phyloP scores from a whole-genome alignment of 2,888 invertebrate genomes.

The Synergus gifuensis region DNA sequence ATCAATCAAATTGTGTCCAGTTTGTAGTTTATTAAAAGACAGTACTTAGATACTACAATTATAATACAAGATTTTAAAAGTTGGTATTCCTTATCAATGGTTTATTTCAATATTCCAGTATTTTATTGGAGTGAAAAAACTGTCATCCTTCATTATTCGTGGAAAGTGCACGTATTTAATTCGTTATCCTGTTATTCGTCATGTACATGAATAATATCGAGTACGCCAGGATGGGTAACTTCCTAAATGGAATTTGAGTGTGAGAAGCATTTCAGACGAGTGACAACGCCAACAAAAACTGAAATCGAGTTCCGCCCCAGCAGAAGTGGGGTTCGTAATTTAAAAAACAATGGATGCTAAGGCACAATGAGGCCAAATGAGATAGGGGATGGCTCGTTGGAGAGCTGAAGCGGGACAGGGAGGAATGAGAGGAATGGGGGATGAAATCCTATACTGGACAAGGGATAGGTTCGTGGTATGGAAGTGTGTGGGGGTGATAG shows the following conservation, averaged over 20 bases:
- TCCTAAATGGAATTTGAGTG: conserved; percentile 65
- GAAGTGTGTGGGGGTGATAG: conserved; percentile 64
- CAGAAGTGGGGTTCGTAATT: conserved; percentile 76
- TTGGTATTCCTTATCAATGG: neutral
- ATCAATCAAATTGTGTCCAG: no score
- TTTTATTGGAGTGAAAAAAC: neutral
- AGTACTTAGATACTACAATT: neutral
- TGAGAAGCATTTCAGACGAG: conserved; percentile 72
- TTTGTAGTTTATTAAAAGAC: neutral
- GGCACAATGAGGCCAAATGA: conserved; percentile 77
- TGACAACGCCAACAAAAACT: conserved; percentile 72
- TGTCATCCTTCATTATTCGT: conserved; percentile 2
- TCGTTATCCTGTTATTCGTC: conserved; percentile 51
- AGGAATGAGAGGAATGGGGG: conserved; percentile 64
- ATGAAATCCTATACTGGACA: conserved; percentile 74
- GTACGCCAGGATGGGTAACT: conserved; percentile 52
- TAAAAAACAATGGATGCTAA: conserved; percentile 76
- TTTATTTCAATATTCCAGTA: neutral
- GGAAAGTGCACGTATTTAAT: conserved; percentile 27
- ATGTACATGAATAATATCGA: conserved; percentile 49
- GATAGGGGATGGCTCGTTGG: conserved; percentile 73
- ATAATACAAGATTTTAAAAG: neutral
- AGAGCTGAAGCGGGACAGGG: conserved; percentile 64
- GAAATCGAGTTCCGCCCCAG: conserved; percentile 73
- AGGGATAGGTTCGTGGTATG: conserved; percentile 58